These are phyloP conservation scores for Lophura nycthemera DNA, from an alignment of 2,113 vertebrate species.

Conservation along the genomic window DNA sequence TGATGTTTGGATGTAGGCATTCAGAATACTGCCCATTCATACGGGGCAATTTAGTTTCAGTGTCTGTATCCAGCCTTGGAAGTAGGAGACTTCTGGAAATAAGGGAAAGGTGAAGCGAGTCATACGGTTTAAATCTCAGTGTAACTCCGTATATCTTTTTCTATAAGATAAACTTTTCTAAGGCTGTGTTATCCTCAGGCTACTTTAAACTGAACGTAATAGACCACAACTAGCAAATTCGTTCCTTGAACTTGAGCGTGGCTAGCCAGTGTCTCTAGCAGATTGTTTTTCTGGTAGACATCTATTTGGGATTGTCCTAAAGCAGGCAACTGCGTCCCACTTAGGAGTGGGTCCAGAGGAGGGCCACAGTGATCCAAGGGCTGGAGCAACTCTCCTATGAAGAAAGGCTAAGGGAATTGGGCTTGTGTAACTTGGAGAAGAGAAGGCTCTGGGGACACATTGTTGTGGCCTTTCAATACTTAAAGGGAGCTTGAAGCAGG, in stretches of 20 bases:
- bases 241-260: not conserved
- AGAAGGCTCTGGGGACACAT: no score
- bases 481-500: no score
- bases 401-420: no score
- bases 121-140: not conserved
- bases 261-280: not conserved
- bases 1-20: not conserved
- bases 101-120: not conserved
- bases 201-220: not conserved
- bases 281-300: not conserved
- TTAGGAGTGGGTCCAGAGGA: no score
- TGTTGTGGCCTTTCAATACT: no score
- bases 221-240: not conserved
- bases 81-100: not conserved
- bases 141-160: not conserved
- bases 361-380: no score
- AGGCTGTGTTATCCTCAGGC: not conserved
- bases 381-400: no score
- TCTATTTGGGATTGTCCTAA: not conserved
- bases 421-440: no score
- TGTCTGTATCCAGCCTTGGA: not conserved
- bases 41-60: not conserved
- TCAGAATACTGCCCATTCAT: not conserved
- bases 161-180: not conserved
- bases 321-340: not conserved